Conservation (phyloP, 2,113 vertebrate genomes). For the Sphaerodactylus townsendi region DNA sequence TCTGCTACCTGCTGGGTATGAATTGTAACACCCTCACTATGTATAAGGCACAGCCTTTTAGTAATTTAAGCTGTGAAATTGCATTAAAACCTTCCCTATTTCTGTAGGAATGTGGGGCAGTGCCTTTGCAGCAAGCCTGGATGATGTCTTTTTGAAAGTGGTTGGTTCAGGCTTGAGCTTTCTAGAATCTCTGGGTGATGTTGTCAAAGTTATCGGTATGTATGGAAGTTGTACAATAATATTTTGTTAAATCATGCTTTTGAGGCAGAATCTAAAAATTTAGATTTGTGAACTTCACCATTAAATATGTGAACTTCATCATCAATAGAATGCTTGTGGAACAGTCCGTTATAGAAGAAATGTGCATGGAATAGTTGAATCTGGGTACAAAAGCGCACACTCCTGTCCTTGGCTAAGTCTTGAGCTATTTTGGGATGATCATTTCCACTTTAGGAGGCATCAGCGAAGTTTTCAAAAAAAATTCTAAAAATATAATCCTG, state of each 20-base stretch:
- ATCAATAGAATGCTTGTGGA: background rate
- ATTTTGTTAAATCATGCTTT: background rate
- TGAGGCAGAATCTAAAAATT: background rate
- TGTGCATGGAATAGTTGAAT: background rate
- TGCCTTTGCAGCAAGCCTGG: constrained; percentile 79
- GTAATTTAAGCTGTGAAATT: no score
- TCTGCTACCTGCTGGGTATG: constrained; percentile 72
- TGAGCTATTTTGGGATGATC: background rate
- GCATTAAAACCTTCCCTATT: background rate
- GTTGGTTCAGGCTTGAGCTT: constrained; percentile 65
- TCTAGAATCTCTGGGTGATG: constrained; percentile 63
- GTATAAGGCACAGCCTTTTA: background rate
- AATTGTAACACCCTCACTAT: background rate
- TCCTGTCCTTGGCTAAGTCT: background rate
- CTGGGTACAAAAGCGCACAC: background rate
- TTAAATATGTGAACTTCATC: background rate
- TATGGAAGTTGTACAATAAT: background rate
- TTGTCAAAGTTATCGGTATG: constrained; percentile 72
- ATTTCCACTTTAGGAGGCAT: background rate
- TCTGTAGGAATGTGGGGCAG: constrained; percentile 79
- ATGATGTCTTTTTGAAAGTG: constrained; percentile 75
- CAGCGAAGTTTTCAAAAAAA: background rate
- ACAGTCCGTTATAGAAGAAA: background rate
- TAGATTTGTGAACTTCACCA: no score
- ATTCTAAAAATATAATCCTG: background rate